Conservation (phyloP, 2,113 vertebrate genomes). For the Microcebus griseorufus region DNA sequence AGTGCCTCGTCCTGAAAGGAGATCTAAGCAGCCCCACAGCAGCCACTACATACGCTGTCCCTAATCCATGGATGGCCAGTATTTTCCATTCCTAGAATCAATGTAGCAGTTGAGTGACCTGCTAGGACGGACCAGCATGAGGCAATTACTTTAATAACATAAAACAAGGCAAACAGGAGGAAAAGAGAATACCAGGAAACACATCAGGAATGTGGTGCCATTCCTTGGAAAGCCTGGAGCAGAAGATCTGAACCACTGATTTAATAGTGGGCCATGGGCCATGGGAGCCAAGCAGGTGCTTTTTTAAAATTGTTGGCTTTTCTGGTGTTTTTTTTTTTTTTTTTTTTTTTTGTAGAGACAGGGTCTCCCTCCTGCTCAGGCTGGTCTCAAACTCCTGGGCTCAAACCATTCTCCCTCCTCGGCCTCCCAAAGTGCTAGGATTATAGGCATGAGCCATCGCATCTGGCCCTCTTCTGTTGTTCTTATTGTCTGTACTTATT, state of each 20-base stretch:
- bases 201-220: background rate
- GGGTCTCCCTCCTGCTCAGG: too few species aligned
- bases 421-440: too few species aligned
- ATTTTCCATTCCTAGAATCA: constrained; percentile 54
- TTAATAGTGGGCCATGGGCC: background rate
- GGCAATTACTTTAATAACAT: constrained; percentile 26
- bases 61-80: background rate
- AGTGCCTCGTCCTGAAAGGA: background rate
- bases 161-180: background rate
- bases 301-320: background rate
- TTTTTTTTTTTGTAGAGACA: too few species aligned
- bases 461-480: background rate
- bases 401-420: too few species aligned
- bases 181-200: background rate
- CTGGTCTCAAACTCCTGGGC: too few species aligned
- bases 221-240: background rate
- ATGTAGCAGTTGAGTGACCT: background rate
- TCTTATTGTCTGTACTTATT: background rate
- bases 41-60: background rate
- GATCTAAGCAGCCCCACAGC: background rate
- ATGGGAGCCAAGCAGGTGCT: background rate
- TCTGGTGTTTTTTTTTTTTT: too few species aligned
- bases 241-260: background rate
- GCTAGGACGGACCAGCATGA: background rate
- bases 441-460: too few species aligned